Base-by-base conservation (phyloP, 2,797 vertebrate species). In the Rallus crepitans region DNA sequence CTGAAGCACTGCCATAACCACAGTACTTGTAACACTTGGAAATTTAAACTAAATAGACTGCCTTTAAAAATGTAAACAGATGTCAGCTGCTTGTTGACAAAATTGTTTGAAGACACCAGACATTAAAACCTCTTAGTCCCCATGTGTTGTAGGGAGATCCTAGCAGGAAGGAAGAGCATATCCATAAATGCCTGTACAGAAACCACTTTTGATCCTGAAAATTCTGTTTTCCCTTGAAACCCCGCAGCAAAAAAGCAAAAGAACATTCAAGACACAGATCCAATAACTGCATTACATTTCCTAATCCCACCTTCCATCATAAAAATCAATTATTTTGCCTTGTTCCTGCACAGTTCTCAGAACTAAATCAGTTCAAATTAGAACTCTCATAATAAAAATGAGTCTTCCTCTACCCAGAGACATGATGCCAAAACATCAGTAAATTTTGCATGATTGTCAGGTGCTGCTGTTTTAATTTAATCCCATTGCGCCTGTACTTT, bases 71-170 rank as follows among this genome's bases (percentile, higher is more conserved):
- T 15, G 35, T 80, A 68, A 94, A 89, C 78, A 92, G 27, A 75
- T 65, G 71, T 87, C 86, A 87, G 90, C 66, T 89, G 53, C 53
- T 86, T 80, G 81, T 68, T 92, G 88, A 84, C 65, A 77, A 94
- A 90, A 80, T 8, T 57, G 12, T 88, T 93, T 61, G 77, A 89
- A 84, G 77, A 82, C 33, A 73, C 21, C 40, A 82, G 81, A 73
- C 20, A 71, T 73, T 68, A 68, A 95, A 90, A 60, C 23, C 35
- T 65, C 68, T 33, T 53, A 23, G 35, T 68, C 25, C 27, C 12
- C 8, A 1, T 85, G 87, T 89, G 33, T 12, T 70, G 7, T 2
- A 53, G 53, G 81, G 24, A 82, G 11, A 75, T 65, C 45, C 15
- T 57, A 52, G 35, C 24, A 59, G 30, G 12, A 71, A 81, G 19